Percentiles rank a stretch among this genome's conserved stretches.
Conservation (phyloP, 2,888 invertebrate genomes). For the Allacma fusca region DNA sequence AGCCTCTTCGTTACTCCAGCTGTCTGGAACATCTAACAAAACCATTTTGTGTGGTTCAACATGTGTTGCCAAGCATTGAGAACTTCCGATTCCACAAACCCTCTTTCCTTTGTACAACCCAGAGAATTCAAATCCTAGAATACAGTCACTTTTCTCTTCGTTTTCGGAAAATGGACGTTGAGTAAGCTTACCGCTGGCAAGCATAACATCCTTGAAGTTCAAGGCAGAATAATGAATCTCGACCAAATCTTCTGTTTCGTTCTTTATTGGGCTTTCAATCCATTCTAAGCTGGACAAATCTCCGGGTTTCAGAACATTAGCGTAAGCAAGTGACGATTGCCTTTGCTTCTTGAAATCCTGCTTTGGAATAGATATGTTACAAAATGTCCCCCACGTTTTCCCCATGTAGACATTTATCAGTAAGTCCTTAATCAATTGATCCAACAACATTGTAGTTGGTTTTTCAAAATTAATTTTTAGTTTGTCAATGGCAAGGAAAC, state of each 20-base stretch:
- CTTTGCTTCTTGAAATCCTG: conserved; percentile 52
- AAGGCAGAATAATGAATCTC: conserved; percentile 77
- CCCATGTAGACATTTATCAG: background rate
- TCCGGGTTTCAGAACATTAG: conserved; percentile 90
- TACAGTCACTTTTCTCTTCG: conserved; percentile 70
- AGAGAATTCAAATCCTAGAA: conserved; percentile 71
- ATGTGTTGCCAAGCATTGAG: conserved; percentile 68
- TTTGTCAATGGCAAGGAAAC: background rate
- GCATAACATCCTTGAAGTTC: conserved; percentile 95
- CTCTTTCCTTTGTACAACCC: conserved; percentile 65
- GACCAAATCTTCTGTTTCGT: background rate
- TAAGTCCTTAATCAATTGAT: background rate
- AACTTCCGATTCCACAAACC: conserved; percentile 66
- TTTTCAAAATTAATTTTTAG: conserved; percentile 60
- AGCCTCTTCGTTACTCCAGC: conserved; percentile 91
- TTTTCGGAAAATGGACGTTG: conserved; percentile 70
- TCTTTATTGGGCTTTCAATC: conserved; percentile 86
- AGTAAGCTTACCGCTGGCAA: conserved; percentile 87
- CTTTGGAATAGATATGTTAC: conserved; percentile 77
- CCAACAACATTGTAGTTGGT: background rate
- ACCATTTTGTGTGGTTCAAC: conserved; percentile 67
- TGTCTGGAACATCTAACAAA: conserved; percentile 77
- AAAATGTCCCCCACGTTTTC: conserved; percentile 73
- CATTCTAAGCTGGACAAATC: conserved; percentile 91
- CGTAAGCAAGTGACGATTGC: conserved; percentile 78